Base-by-base conservation (phyloP, 2,113 vertebrate species). In the Nyctibius bracteatus region DNA sequence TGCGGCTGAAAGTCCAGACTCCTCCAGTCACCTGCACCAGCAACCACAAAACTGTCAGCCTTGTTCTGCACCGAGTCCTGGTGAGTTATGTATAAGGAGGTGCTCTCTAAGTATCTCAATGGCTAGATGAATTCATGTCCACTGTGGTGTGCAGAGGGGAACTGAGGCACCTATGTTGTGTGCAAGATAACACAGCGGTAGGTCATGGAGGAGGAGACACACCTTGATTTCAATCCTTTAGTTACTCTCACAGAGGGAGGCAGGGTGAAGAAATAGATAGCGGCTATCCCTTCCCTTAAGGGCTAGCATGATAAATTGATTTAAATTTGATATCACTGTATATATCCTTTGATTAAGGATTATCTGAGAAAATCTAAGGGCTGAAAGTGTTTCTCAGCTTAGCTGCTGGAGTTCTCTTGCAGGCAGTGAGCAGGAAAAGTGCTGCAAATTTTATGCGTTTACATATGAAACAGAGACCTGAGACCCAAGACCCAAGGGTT, bases 1-100 rank as follows among this genome's bases (percentile, higher is more conserved):
- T 66, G 10, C 99, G 98, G 97, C 98, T 99, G 98, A 99, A 99
- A 31, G 98, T 98, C 99, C 99, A 99, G 75, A 99, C 98, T 51
- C 99, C 99, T 25, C 99, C 99, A 0, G 98, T 98, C 86, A 98
- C 98, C 98, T 98, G 96, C 78, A 35, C 10, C 65, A 92, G 90
- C 58, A 88, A 98, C 31, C 78, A 97, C 68, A 84, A 81, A 81
- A 49, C n/a, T 31, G 31, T 98, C 77, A 98, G 90, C 68, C 27
- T 72, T 79, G 81, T 22, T 63, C 68, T 63, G 44, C 61, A 57
- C 17, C 4, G 2, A 51, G 31, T 39, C 31, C 61, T 74, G 74
- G 16, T 21, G 81, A 41, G 23, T 62, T 39, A 49, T 0, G 1
- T 51, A 33, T 41, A 44, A 57, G 27, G 47, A 68, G 81, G 31